Evolutionary conservation across 2,113 vertebrate species (phyloP), one percentile per base, ranked within the genome.

Genomic region (Neolamprologus ventralis): DNA sequence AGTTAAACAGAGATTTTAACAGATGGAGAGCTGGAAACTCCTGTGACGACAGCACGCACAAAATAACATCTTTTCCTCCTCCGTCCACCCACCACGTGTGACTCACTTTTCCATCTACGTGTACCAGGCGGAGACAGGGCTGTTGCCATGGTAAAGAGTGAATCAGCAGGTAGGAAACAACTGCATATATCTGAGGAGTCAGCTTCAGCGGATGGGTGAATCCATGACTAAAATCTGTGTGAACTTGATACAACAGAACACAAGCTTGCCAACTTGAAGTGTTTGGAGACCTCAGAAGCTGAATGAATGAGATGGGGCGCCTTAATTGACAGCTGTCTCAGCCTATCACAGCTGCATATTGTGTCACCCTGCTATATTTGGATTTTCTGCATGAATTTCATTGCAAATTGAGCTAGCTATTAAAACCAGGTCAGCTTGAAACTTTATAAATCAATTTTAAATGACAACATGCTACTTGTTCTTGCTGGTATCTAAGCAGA

Each of bases 141-240:
- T n/a, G 86, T 96, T 90, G 53, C 91, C 80, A n/a, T 92, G 91
- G 96, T 68, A 94, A 95, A 90, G 10, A 42, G 81, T 90, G 94
- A 95, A 86, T 88, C 86, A 87, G 91, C 83, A 90, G 85, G 84
- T 80, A 75, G 89, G 86, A 79, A 82, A 85, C 26, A 7, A 57
- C 53, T 75, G 82, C 51, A n/a, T 37, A 12, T 9, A 78, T 84
- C 40, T 14, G 17, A 40, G 53, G 21, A 84, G 54, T 81, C 68
- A 28, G 35, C 58, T 81, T 81, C 6, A 49, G 58, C 6, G 6
- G 42, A 23, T 7, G 28, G 21, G 37, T 81, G 80, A 90, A 49
- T 87, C 26, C 37, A 5, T 81, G 26, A 49, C 75, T 28, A 49
- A 68, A 19, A 19, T 65, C 8, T 23, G 19, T 11, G 23, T 12